phyloP scores from a whole-genome alignment of 2,113 vertebrate genomes.

The Platycercus adscitus region DNA sequence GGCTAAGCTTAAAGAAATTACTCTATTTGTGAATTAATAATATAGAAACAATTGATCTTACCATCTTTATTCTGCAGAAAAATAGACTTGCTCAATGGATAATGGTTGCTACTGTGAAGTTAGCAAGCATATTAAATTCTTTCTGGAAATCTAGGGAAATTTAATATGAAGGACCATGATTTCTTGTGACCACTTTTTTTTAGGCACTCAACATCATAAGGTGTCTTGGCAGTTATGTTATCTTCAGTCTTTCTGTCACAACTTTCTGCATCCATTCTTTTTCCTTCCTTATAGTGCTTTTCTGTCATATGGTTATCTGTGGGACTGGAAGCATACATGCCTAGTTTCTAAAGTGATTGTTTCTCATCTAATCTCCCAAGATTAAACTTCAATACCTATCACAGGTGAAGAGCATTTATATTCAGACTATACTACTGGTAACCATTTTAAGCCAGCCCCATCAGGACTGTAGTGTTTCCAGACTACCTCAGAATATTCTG shows the following conservation, averaged over 20 bases:
- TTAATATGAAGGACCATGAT: not conserved
- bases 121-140: not conserved
- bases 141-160: not conserved
- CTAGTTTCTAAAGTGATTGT: not conserved
- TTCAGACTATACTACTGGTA: not conserved
- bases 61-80: not conserved
- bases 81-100: not conserved
- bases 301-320: not conserved
- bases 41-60: not conserved
- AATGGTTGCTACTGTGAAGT: not conserved
- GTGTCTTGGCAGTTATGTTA: not conserved
- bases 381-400: not conserved
- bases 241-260: not conserved
- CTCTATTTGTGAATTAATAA: not conserved
- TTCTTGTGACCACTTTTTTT: not conserved
- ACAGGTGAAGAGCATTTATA: not conserved
- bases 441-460: not conserved
- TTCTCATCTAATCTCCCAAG: not conserved
- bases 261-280: not conserved
- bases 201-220: not conserved
- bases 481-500: not conserved
- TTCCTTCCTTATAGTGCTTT: not conserved
- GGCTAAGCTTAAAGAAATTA: not conserved
- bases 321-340: not conserved
- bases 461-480: not conserved